Base-by-base conservation (phyloP, 1,140 invertebrate species). In the Caenorhabditis remanei region DNA sequence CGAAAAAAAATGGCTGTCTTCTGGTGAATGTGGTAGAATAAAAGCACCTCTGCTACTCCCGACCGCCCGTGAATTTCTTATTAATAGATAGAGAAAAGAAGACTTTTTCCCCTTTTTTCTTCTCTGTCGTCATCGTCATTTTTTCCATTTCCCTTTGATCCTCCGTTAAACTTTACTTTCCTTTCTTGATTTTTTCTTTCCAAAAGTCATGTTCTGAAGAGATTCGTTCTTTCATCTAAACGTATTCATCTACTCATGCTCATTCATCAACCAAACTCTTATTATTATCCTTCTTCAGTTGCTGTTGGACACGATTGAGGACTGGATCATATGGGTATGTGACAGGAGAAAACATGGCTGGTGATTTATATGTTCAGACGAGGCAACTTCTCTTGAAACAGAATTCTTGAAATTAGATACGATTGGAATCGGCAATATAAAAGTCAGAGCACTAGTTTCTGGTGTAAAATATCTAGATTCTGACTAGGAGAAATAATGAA, bases 31-130 rank as follows among this genome's bases (percentile, higher is more conserved):
- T 46, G 46, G 71, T 79, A 50, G 46, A 79, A 79, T 79, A 79
- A 79, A 79, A 79, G 71, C 46, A 79, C 71, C 43, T 79, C 71
- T 79, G 43, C 71, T 48, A 79, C 43, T 79, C 71, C 71, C 71
- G 71, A 79, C 71, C 71, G 71, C 71, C 65, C 19, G 32, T 79
- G 71, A 79, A 79, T 79, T 79, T 79, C 71, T 79, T 79, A 79
- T 79, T 79, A 79, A 79, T 79, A 79, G 71, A 79, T 79, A 79
- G 19, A 79, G 11, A 65, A 65, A 40, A 46, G n/a, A 79, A 24
- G 58, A 63, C 58, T 63, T n/a, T 63, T 63, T 63, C n/a, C 24
- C n/a, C n/a, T 24, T 63, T 63, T 50, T 2, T 71, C 9, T 46
- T 46, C 46, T 79, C 13, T 50, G 46, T 50, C n/a, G 43, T 41